These are phyloP conservation scores for Neoscelio sp. DNA, from an alignment of 2,888 invertebrate genomes.

Conservation along the genomic window DNA sequence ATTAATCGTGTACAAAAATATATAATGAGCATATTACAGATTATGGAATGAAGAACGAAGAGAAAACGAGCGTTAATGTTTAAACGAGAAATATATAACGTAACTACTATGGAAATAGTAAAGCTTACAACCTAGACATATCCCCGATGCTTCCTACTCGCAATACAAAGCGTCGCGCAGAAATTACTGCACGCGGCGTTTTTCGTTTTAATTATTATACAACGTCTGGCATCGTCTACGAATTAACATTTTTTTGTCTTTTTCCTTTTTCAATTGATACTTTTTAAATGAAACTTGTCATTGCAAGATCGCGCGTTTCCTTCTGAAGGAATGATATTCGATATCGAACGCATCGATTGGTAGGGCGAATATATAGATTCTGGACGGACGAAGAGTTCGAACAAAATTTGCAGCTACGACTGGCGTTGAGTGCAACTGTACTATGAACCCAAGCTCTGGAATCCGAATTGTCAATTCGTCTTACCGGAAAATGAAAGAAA, in stretches of 20 bases:
- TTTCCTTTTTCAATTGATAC: conserved; percentile 28
- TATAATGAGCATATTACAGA: conserved; percentile 46
- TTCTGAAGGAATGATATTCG: conserved; percentile 37
- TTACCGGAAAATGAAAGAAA: not conserved
- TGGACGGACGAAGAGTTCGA: conserved; percentile 54
- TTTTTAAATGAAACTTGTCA: conserved; percentile 15
- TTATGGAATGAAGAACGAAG: conserved; percentile 27
- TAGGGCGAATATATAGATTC: conserved; percentile 27
- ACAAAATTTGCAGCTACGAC: conserved; percentile 41
- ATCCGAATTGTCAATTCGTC: conserved; percentile 1
- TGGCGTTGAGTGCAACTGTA: conserved; percentile 48
- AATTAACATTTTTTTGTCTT: conserved; percentile 17
- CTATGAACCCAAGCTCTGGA: conserved; percentile 46
- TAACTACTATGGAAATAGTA: conserved; percentile 46
- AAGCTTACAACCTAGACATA: conserved; percentile 50
- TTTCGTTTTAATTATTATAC: conserved; percentile 48
- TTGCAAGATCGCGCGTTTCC: conserved; percentile 12
- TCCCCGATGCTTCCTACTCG: conserved; percentile 16
- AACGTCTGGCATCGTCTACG: conserved; percentile 16
- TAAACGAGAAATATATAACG: conserved; percentile 42
- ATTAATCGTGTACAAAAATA: conserved; percentile 44
- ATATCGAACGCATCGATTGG: conserved; percentile 27
- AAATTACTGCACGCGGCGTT: not conserved
- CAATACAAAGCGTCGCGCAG: conserved; percentile 20
- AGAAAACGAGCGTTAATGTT: conserved; percentile 23